Evolutionary conservation across 2,113 vertebrate genomes (phyloP).

Genomic region (Neogale vison): DNA sequence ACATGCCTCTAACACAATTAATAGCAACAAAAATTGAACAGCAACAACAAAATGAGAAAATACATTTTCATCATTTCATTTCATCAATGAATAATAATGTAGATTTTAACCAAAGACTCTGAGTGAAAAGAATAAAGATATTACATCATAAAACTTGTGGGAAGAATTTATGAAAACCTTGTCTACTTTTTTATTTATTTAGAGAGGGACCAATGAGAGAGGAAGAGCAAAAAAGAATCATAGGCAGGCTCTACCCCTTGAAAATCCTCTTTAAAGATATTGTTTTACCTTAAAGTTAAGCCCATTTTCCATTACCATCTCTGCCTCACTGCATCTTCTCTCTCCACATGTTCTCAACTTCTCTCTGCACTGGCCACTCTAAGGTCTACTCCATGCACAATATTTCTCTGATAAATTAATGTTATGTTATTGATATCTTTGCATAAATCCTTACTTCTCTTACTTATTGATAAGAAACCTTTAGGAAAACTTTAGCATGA

Average conservation of each 20-base stretch:
- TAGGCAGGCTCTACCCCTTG: background rate
- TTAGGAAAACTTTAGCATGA: background rate
- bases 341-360: accelerated
- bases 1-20: background rate
- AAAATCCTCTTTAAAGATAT: background rate
- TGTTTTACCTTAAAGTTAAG: background rate
- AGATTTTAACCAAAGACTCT: background rate
- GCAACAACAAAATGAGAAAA: background rate
- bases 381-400: background rate
- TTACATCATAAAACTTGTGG: background rate
- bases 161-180: background rate
- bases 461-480: background rate
- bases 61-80: background rate
- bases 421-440: background rate
- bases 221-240: background rate
- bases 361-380: background rate
- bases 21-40: background rate
- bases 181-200: background rate
- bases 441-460: background rate
- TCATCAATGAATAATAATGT: background rate
- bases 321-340: accelerated
- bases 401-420: background rate
- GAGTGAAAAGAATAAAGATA: background rate
- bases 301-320: accelerated
- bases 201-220: background rate